phyloP scores from a whole-genome alignment of 2,113 vertebrate genomes.

The Mustelus asterias region DNA sequence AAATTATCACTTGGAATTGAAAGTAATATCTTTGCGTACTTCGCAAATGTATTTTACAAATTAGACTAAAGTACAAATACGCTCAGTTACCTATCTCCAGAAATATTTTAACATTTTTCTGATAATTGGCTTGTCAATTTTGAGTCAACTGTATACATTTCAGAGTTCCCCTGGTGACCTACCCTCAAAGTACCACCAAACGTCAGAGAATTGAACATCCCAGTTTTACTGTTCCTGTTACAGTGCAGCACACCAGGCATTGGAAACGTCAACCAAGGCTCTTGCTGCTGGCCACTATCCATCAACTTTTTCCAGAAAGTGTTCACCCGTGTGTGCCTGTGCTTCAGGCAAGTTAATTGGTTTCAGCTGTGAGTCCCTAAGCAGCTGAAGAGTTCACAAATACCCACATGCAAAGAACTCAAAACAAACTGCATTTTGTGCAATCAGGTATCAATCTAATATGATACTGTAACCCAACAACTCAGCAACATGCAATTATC shows the following conservation, averaged over 20 bases:
- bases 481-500: neutral
- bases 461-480: neutral
- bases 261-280: neutral
- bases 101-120: neutral
- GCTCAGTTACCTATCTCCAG: neutral
- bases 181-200: neutral
- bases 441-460: neutral
- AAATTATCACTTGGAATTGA: neutral
- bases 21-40: neutral
- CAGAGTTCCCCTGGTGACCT: neutral
- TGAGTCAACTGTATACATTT: neutral
- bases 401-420: neutral
- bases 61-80: no score
- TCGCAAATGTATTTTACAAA: neutral
- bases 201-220: neutral
- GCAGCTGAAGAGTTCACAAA: neutral
- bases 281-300: neutral
- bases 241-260: neutral
- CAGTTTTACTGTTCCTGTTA: neutral
- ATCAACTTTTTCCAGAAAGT: neutral
- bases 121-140: neutral
- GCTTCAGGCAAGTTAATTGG: neutral
- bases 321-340: neutral
- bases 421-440: neutral
- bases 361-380: neutral